Evolutionary conservation across 1,140 invertebrate genomes (phyloP).

Genomic region (Drosophila insularis): DNA sequence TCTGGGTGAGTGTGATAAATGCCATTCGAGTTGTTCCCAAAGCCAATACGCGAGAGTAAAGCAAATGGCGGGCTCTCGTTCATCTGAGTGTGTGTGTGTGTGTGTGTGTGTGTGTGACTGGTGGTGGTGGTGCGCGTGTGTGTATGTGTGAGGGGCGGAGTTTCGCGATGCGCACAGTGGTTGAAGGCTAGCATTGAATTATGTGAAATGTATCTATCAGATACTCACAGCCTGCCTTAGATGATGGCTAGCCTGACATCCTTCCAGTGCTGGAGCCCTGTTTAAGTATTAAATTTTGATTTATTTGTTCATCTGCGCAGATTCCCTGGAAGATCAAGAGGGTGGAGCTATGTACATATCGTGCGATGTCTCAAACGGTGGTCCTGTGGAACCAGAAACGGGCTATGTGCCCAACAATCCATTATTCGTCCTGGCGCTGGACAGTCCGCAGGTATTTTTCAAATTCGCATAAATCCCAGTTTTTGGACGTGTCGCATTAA

Average conservation of each 20-base stretch:
- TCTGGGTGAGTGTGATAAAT: slow-evolving; percentile 72
- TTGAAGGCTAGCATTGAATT: slow-evolving; percentile 11
- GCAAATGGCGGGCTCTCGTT: slow-evolving; percentile 63
- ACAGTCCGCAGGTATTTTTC: slow-evolving; percentile 80
- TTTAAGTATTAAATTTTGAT: slow-evolving; percentile 14
- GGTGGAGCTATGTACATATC: slow-evolving; percentile 83
- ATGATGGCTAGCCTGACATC: slow-evolving; percentile 2
- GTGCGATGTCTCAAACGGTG: slow-evolving; percentile 82
- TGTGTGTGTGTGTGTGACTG: slow-evolving; percentile 21
- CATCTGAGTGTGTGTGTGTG: slow-evolving; percentile 10
- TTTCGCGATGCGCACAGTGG: slow-evolving; percentile 63
- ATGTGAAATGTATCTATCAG: slow-evolving; percentile 31
- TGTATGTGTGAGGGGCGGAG: slow-evolving; percentile 56
- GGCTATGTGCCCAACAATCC: slow-evolving; percentile 83
- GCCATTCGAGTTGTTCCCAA: slow-evolving; percentile 17
- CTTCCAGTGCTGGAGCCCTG: slow-evolving; percentile 33
- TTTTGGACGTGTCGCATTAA: slow-evolving; percentile 8
- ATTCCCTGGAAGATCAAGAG: slow-evolving; percentile 83
- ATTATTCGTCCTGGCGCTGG: slow-evolving; percentile 81
- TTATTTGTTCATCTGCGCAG: slow-evolving; percentile 61
- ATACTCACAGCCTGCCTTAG: slow-evolving; percentile 32
- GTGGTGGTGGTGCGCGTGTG: slow-evolving; percentile 2
- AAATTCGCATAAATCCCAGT: slow-evolving; percentile 20
- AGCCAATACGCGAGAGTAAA: slow-evolving; percentile 34
- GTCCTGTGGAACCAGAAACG: slow-evolving; percentile 82